phyloP scores from a whole-genome alignment of 2,888 invertebrate genomes.

The Subacronicta megacephala region DNA sequence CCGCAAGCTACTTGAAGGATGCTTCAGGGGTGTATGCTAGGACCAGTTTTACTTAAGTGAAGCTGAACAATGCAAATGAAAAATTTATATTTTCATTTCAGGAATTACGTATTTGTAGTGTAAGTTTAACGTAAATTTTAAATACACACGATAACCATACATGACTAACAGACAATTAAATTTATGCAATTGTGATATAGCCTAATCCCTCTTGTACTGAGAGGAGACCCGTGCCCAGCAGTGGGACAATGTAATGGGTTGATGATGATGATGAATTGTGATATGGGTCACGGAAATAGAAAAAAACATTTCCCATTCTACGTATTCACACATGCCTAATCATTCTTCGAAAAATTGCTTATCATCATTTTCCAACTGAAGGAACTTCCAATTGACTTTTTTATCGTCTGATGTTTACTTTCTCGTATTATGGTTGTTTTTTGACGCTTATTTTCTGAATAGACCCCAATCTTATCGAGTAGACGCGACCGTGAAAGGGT shows the following conservation, averaged over 20 bases:
- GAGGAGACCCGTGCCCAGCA: no score
- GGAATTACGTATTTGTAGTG: no score
- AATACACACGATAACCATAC: no score
- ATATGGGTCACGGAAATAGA: no score
- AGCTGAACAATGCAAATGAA: constrained; percentile 37
- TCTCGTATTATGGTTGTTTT: constrained; percentile 67
- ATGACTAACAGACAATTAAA: no score
- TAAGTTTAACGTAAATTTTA: no score
- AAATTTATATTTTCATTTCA: constrained; percentile 33
- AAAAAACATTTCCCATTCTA: neutral
- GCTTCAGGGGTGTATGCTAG: constrained; percentile 53
- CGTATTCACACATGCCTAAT: neutral
- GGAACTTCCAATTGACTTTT: constrained; percentile 54
- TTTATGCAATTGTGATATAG: no score
- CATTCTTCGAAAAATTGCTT: constrained; percentile 34
- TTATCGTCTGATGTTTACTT: constrained; percentile 62
- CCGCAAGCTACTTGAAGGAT: constrained; percentile 57
- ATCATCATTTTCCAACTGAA: constrained; percentile 40
- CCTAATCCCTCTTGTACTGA: no score
- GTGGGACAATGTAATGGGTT: no score
- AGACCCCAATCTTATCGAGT: constrained; percentile 64
- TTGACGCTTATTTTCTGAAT: constrained; percentile 62
- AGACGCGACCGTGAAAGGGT: constrained; percentile 61
- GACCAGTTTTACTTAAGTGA: constrained; percentile 56
- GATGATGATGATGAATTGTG: no score